phyloP scores from a whole-genome alignment of 1,140 invertebrate genomes.

The Manduca sexta region DNA sequence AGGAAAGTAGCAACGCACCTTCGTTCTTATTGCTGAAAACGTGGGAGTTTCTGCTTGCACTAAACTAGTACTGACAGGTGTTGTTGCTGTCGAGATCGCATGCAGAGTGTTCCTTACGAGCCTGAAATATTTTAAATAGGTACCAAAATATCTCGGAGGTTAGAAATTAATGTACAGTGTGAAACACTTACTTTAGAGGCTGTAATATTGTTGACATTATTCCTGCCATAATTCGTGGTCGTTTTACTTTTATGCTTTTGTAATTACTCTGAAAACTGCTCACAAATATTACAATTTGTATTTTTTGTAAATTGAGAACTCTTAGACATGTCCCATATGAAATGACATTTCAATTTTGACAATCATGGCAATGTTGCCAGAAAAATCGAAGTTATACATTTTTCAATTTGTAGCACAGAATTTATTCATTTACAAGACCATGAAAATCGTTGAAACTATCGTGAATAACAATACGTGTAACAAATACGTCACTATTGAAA shows the following conservation, averaged over 20 bases:
- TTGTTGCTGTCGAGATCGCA: conserved; percentile 18
- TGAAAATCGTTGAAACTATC: not conserved
- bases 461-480: not conserved
- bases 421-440: no score
- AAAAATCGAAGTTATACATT: no score
- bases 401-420: no score
- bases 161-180: no score
- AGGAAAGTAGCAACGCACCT: conserved; percentile 80
- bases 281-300: no score
- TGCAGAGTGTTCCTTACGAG: conserved; percentile 29
- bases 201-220: conserved; percentile 42
- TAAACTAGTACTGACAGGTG: conserved; percentile 24
- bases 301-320: no score
- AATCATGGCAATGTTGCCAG: no score
- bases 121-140: conserved; percentile 26
- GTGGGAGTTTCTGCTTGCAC: conserved; percentile 41
- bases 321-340: no score
- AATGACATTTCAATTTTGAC: no score
- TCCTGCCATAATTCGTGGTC: conserved; percentile 46
- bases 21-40: conserved; percentile 49
- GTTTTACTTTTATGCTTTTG: no score
- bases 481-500: not conserved
- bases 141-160: not conserved
- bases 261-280: no score
- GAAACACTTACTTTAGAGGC: conserved; percentile 37